Percentiles rank a stretch among this genome's conserved stretches.
Conservation (phyloP, 53 echinoderm and acorn worm genomes). For the Astropecten irregularis region DNA sequence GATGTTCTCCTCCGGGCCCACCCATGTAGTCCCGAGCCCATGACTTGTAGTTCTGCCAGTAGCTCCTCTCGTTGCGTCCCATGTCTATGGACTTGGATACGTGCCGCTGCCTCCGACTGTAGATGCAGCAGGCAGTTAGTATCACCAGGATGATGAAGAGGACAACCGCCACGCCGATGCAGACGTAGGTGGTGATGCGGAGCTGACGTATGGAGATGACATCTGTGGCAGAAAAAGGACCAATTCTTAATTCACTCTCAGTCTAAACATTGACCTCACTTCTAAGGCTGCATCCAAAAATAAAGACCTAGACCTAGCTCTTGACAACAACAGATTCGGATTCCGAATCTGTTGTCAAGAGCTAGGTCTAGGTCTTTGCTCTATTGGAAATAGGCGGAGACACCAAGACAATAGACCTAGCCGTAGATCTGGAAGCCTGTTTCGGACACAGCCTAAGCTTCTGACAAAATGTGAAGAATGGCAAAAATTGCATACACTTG, state of each 20-base stretch:
- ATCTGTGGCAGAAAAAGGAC: background rate
- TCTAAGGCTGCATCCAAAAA: background rate
- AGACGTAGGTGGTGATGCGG: conserved; percentile 21
- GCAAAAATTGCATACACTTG: no score
- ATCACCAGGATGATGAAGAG: conserved; percentile 30
- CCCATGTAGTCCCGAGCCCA: conserved; percentile 20
- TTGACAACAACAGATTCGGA: no score
- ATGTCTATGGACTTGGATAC: conserved; percentile 20
- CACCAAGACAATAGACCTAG: no score
- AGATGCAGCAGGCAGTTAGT: conserved; percentile 26
- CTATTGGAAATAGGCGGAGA: no score
- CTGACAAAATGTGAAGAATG: no score
- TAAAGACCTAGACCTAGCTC: no score
- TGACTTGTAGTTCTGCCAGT: conserved; percentile 63
- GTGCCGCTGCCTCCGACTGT: conserved; percentile 14
- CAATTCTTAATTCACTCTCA: background rate
- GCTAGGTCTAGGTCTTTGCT: no score
- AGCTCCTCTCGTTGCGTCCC: conserved; percentile 37
- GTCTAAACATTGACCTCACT: background rate
- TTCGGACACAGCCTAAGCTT: no score
- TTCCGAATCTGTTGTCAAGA: no score
- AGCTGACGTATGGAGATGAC: background rate
- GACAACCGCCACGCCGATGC: conserved; percentile 18
- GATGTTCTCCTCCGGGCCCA: background rate
- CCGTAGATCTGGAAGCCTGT: no score